Percentiles rank a stretch among this genome's conserved stretches.
Evolutionary conservation across 2,113 vertebrate species (phyloP).

Genomic region (Phalacrocorax pelagicus): DNA sequence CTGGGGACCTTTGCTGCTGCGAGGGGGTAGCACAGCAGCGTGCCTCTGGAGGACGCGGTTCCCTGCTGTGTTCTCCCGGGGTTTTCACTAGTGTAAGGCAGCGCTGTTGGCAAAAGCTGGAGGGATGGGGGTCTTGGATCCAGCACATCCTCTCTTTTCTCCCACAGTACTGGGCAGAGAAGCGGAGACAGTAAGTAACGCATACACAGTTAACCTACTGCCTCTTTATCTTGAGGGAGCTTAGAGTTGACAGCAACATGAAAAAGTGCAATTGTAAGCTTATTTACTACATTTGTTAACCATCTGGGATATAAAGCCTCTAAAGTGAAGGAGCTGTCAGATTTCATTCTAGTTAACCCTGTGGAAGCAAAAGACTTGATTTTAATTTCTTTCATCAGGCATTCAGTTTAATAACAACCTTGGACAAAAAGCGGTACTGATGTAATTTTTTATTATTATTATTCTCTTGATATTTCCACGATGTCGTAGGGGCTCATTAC

Average conservation of each 20-base stretch:
- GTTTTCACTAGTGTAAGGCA: background rate
- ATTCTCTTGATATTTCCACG: background rate
- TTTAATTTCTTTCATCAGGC: conserved; percentile 12
- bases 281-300: conserved; percentile 59
- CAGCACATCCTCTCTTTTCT: background rate
- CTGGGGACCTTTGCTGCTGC: background rate
- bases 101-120: background rate
- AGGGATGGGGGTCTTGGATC: background rate
- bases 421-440: background rate
- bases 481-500: background rate
- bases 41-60: background rate
- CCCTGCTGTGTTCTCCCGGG: background rate
- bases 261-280: conserved; percentile 39
- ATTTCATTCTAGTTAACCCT: conserved; percentile 26
- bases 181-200: background rate
- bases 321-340: conserved; percentile 18
- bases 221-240: background rate
- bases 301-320: conserved; percentile 27
- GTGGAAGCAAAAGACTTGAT: background rate
- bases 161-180: background rate
- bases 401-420: background rate
- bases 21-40: accelerated
- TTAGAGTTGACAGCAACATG: conserved; percentile 23
- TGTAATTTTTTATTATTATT: background rate
- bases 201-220: background rate